Evolutionary conservation across 2,113 vertebrate species (phyloP).

Genomic region (Hassar affinis): DNA sequence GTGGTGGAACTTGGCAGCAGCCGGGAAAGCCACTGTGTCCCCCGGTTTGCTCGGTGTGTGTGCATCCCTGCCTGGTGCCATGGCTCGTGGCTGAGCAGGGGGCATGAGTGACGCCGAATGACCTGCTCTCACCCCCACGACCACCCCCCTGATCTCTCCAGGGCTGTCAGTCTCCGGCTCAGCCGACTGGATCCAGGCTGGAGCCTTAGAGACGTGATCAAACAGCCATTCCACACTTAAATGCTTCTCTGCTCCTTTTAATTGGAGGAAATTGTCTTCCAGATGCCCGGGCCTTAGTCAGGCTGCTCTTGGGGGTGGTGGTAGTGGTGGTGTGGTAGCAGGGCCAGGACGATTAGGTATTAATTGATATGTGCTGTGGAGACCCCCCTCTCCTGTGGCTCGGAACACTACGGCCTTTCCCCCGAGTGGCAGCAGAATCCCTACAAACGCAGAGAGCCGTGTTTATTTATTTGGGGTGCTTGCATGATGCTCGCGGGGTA

Average conservation of each 20-base stretch:
- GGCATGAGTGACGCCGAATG: conserved; percentile 15
- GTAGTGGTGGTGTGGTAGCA: conserved; percentile 42
- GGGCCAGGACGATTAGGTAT: conserved; percentile 56
- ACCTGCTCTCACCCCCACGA: conserved; percentile 1
- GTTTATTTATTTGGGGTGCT: conserved; percentile 48
- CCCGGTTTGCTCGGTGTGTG: conserved; percentile 36
- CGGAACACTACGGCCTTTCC: conserved; percentile 51
- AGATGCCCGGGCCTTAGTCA: conserved; percentile 56
- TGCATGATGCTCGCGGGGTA: conserved; percentile 43
- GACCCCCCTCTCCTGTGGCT: conserved; percentile 44
- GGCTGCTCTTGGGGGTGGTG: conserved; percentile 40
- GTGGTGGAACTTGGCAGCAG: conserved; percentile 46
- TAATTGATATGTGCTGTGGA: conserved; percentile 62
- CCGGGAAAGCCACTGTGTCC: conserved; percentile 23
- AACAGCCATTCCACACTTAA: conserved; percentile 61
- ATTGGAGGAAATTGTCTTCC: conserved; percentile 63
- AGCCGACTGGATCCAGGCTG: conserved; percentile 51
- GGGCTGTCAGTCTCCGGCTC: conserved; percentile 55
- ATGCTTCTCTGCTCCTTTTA: conserved; percentile 60
- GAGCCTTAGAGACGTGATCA: conserved; percentile 59
- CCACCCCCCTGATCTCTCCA: conserved; percentile 8
- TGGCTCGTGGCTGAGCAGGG: conserved; percentile 30
- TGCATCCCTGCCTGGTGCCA: conserved; percentile 26
- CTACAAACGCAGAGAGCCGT: conserved; percentile 14
- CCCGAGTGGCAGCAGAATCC: conserved; percentile 44